Base-by-base conservation (phyloP, 2,113 vertebrate genomes). In the Mesoclemmys tuberculata region DNA sequence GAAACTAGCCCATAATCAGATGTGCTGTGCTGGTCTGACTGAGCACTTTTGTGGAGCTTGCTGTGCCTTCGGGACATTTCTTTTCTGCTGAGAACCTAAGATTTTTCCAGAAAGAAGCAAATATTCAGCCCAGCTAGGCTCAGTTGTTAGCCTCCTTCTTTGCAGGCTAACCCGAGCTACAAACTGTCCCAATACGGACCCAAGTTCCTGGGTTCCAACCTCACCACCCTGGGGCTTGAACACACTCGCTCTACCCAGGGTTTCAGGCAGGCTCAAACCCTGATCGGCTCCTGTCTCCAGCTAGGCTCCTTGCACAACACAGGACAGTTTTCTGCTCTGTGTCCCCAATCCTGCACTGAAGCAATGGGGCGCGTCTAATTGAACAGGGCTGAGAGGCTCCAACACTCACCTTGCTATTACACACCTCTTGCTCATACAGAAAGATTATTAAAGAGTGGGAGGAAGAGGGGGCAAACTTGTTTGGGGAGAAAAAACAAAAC, bases 11-110 rank as follows among this genome's bases (percentile, higher is more conserved):
- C n/a, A 41, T 18, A 3, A 0, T 2, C 54, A 71, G 61, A 2
- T 21, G 38, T 2, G 19, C 24, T 16, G 16, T 35, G 77, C 4
- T 26, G 74, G 41, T 7, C 11, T 56, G 61, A 78, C 3, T 26
- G 1, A 54, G 48, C 0, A 51, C 18, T 10, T 12, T 5, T 56
- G 48, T 2, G 11, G 54, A 41, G 38, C 26, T 0, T 0, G 13
- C 24, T 35, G 71, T 16, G 2, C 80, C 0, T 85, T 77, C 54
- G 56, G 46, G 46, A 16, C 55, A 16, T 41, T 44, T 77, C 41
- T 77, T 46, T 77, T 46, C 6, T 77, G 44, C 22, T 27, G 35
- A 54, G 46, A 81, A 44, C 86, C 74, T 0, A 48, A 10, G 2
- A 48, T 5, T 2, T n/a, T 93, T 46, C 29, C 46, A 85, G 10